These are phyloP conservation scores for Alosa sapidissima DNA, from an alignment of 2,797 vertebrate species.

Conservation along the genomic window DNA sequence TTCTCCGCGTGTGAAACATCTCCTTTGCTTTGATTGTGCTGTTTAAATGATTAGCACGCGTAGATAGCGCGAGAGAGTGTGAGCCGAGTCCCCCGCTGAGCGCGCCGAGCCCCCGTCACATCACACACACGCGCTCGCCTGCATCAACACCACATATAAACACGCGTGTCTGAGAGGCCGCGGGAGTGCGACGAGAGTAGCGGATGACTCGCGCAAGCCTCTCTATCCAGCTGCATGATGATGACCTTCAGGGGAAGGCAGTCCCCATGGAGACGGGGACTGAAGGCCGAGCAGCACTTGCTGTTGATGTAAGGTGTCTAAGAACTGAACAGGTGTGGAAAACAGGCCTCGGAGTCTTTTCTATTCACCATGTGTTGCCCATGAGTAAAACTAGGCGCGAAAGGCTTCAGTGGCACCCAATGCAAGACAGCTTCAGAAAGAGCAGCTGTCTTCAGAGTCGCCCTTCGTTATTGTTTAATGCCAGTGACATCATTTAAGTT, in stretches of 20 bases:
- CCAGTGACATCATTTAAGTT: neutral
- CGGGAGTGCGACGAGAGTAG: neutral
- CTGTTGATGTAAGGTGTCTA: conserved; percentile 23
- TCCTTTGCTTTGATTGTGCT: conserved; percentile 80
- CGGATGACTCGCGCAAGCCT: conserved; percentile 11
- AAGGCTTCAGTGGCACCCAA: neutral
- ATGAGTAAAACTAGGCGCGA: neutral
- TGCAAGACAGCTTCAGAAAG: conserved; percentile 6
- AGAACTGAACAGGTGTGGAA: neutral
- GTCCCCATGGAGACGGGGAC: conserved; percentile 57
- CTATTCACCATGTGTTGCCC: neutral
- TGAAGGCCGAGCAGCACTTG: conserved; percentile 44
- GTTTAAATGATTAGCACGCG: conserved; percentile 81
- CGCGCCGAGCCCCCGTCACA: conserved; percentile 69
- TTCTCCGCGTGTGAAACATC: conserved; percentile 74
- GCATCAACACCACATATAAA: conserved; percentile 61
- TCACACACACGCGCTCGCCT: conserved; percentile 56
- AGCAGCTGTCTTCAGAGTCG: conserved; percentile 10
- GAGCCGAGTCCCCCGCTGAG: conserved; percentile 70
- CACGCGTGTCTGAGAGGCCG: conserved; percentile 54
- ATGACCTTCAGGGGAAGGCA: conserved; percentile 43
- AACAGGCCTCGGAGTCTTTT: neutral
- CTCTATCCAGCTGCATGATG: conserved; percentile 16
- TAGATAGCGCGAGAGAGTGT: conserved; percentile 49
- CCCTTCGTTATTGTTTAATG: conserved; percentile 12